Conservation (phyloP, 2,888 invertebrate species). For the Zygothrica quintamaculata region DNA sequence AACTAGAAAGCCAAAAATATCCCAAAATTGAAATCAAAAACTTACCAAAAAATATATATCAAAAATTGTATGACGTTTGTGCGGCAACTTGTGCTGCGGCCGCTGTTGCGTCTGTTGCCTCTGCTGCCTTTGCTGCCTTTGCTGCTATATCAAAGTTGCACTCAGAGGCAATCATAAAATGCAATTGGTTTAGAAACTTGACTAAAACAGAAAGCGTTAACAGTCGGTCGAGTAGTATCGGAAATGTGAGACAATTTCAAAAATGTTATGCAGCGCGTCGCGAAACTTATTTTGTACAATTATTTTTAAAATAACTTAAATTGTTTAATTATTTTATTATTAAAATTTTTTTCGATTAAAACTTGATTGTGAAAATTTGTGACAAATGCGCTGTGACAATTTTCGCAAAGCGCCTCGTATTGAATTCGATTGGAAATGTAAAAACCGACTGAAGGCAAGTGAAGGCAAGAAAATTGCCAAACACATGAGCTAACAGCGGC, state of each 20-base stretch:
- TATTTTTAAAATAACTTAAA: no score
- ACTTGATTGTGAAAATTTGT: slow-evolving; percentile 20
- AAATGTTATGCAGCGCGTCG: no score
- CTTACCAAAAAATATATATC: slow-evolving; percentile 62
- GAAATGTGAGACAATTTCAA: no score
- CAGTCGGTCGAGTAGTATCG: neutral
- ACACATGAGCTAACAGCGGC: slow-evolving; percentile 66
- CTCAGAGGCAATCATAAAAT: slow-evolving; percentile 76
- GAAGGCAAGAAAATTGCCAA: slow-evolving; percentile 77
- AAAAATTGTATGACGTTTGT: slow-evolving; percentile 51
- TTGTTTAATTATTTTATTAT: no score
- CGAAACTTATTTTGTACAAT: no score
- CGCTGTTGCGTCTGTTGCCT: slow-evolving; percentile 29
- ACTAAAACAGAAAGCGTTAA: slow-evolving; percentile 37
- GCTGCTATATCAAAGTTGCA: slow-evolving; percentile 53
- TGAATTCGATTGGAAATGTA: slow-evolving; percentile 81
- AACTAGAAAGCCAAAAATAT: slow-evolving; percentile 31
- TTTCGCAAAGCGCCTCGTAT: slow-evolving; percentile 73
- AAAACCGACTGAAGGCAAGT: slow-evolving; percentile 80
- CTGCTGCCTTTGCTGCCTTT: slow-evolving; percentile 39
- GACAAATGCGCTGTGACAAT: slow-evolving; percentile 32
- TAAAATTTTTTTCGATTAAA: slow-evolving; percentile 12
- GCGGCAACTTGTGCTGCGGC: slow-evolving; percentile 1
- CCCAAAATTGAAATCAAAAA: slow-evolving; percentile 19
- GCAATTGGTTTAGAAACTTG: slow-evolving; percentile 73